Percentiles rank a stretch among this genome's conserved stretches.
phyloP scores from a whole-genome alignment of 1,140 invertebrate species.

The Pogonomyrmex californicus region DNA sequence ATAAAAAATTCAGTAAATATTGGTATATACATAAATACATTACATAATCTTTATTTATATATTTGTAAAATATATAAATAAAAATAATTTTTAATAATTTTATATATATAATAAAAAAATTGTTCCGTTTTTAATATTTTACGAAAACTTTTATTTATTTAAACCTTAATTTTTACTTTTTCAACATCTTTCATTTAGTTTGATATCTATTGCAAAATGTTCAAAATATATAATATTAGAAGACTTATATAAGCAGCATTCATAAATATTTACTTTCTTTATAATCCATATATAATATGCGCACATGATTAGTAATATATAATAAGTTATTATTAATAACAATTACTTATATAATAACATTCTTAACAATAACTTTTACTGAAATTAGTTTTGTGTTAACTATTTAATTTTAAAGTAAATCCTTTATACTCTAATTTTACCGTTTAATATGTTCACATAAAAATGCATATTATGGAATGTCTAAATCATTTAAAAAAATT shows the following conservation, averaged over 20 bases:
- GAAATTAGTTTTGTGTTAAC: background rate
- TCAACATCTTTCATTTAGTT: background rate
- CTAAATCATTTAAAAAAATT: background rate
- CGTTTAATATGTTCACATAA: background rate
- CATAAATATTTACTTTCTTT: conserved; percentile 44
- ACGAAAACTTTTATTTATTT: too few species aligned
- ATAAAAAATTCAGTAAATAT: too few species aligned
- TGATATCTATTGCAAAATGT: background rate
- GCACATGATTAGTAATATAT: background rate
- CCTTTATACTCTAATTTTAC: background rate
- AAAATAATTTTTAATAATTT: too few species aligned
- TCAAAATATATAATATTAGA: background rate
- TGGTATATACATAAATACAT: too few species aligned
- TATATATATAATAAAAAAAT: too few species aligned
- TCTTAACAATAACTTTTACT: background rate
- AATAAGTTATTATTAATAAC: background rate
- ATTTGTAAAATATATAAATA: too few species aligned
- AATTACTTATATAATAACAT: conserved; percentile 14
- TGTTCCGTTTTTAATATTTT: too few species aligned
- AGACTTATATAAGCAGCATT: background rate
- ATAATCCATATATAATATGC: conserved; percentile 27
- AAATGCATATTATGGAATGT: conserved; percentile 39
- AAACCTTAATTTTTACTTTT: too few species aligned
- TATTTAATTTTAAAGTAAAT: conserved; percentile 20
- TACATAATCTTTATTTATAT: too few species aligned